A percentile compares a stretch with the other conserved stretches of the same genome.
Evolutionary conservation across 2,797 vertebrate genomes (phyloP).

Genomic region (Phoxinus dragarum): DNA sequence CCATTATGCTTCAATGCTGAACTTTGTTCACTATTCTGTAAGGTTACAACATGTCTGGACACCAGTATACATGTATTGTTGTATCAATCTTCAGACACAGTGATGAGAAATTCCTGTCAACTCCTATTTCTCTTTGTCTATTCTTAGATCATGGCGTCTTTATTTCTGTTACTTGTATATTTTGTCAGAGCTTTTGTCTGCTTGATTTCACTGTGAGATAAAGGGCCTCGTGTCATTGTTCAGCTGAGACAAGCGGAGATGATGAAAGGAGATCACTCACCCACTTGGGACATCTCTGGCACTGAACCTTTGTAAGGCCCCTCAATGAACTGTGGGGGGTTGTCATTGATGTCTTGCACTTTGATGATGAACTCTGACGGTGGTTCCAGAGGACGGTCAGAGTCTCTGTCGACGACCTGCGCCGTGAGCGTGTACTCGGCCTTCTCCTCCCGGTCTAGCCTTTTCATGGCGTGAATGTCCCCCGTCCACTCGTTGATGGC

Average conservation of each 20-base stretch:
- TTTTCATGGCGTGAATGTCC: constrained; percentile 98
- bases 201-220: not conserved
- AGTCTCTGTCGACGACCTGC: constrained; percentile 91
- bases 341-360: constrained; percentile 99
- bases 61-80: not conserved
- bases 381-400: constrained; percentile 90
- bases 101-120: not conserved
- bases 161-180: constrained; percentile 12
- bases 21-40: not conserved
- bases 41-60: not conserved
- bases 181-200: constrained; percentile 23
- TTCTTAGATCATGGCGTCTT: not conserved
- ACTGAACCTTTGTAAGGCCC: constrained; percentile 93
- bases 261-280: constrained; percentile 78
- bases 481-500: constrained; percentile 96
- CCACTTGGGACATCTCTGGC: constrained; percentile 95
- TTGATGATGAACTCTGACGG: constrained; percentile 99
- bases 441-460: constrained; percentile 97
- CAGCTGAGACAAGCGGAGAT: constrained; percentile 27
- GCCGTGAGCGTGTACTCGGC: constrained; percentile 96
- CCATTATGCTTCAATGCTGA: not conserved
- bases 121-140: constrained; percentile 12
- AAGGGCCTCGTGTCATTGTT: constrained; percentile 9
- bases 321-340: constrained; percentile 92
- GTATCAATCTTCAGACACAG: not conserved